Conservation (phyloP, 2,113 vertebrate genomes). For the Callopanchax toddi region DNA sequence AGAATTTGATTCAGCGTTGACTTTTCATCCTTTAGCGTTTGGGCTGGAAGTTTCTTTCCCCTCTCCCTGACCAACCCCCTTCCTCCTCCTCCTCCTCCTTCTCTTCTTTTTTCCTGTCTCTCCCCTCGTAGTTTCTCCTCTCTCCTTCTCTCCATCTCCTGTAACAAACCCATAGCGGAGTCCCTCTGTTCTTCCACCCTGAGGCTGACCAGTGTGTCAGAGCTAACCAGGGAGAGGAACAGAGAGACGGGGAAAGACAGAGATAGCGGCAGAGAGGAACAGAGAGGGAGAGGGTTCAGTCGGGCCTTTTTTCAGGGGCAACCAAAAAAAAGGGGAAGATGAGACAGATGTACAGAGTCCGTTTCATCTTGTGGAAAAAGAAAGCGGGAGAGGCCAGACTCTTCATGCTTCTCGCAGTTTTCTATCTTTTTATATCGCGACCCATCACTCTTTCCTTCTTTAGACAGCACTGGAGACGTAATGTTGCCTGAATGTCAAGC, state of each 20-base stretch:
- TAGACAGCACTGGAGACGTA: conserved; percentile 73
- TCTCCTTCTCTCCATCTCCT: conserved; percentile 65
- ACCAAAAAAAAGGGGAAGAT: conserved; percentile 77
- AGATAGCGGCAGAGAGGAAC: conserved; percentile 64
- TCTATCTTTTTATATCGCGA: conserved; percentile 71
- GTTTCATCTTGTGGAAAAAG: conserved; percentile 80
- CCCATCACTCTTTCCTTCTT: conserved; percentile 75
- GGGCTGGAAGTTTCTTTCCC: conserved; percentile 61
- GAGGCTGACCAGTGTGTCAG: conserved; percentile 85
- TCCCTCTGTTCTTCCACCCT: conserved; percentile 84
- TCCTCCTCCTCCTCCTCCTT: conserved; percentile 28
- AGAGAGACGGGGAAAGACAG: conserved; percentile 70
- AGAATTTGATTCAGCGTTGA: conserved; percentile 25
- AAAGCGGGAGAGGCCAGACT: conserved; percentile 70
- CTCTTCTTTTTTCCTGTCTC: conserved; percentile 36
- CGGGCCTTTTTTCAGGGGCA: conserved; percentile 77
- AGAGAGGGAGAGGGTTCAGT: conserved; percentile 64
- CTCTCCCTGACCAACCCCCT: conserved; percentile 48
- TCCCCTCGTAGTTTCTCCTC: conserved; percentile 47
- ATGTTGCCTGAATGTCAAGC: conserved; percentile 72
- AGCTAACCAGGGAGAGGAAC: conserved; percentile 82
- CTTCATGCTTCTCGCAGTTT: conserved; percentile 67
- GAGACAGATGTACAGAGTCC: conserved; percentile 79
- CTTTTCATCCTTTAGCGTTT: conserved; percentile 55
- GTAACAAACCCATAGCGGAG: conserved; percentile 80